Base-by-base conservation (phyloP, 2,888 invertebrate genomes). In the Syritta pipiens region DNA sequence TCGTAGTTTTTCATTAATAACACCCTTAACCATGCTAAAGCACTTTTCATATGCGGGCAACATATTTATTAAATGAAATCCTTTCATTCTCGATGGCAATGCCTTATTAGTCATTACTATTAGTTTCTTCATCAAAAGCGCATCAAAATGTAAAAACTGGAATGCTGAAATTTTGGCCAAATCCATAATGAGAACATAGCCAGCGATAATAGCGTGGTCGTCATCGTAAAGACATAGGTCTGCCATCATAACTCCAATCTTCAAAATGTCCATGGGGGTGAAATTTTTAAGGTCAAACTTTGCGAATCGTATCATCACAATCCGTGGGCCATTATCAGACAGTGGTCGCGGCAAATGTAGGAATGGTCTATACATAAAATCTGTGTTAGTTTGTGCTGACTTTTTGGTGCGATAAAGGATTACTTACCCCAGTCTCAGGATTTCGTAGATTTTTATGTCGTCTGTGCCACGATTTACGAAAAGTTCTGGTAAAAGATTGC, bases 141-240 rank as follows among this genome's bases (percentile, higher is more conserved):
- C 91, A 0, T 91, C 90, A 86, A 90, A 90, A 82, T 90, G 90
- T 26, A 89, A 87, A 10, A 91, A 83, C 65, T 91, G 90, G 35
- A 86, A 89, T 20, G 91, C 83, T 2, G 90, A 89, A 3, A 90
- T 87, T 57, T 89, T 89, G 46, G 89, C 85, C 84, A 91, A 85
- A 84, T 93, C 92, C 9, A 91, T 86, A 46, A 92, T 84, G 5
- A 90, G 86, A 19, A 90, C 26, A 55, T 82, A 89, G 53, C 91
- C 91, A 68, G 88, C 85, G 20, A 91, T 86, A 37, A 89, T 86
- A 35, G 89, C 89, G 83, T 91, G 90, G 83, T 92, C 92, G 83
- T 92, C 91, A 83, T 92, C 91, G 22, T 90, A 85, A 83, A 92
- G 84, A 79, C 91, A 84, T 77, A 92, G 89, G 83, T 92, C 92